Percentiles rank a stretch among this genome's conserved stretches.
Evolutionary conservation across 2,797 vertebrate species (phyloP).

Genomic region (Mus minutoides): DNA sequence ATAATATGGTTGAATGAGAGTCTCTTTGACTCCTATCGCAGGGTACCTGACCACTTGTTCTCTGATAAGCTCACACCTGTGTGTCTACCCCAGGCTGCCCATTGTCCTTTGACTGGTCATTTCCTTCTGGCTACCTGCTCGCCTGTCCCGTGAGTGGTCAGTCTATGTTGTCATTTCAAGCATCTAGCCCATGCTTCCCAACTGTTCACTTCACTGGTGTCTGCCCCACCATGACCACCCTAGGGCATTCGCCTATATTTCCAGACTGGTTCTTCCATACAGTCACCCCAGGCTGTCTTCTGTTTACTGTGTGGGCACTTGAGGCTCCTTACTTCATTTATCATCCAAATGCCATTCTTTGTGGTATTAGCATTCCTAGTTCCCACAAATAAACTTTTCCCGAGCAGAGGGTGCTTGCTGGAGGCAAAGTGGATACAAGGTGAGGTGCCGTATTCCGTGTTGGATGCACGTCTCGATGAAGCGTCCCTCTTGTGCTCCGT

Average conservation of each 20-base stretch:
- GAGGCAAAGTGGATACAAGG: not conserved
- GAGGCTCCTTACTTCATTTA: not conserved
- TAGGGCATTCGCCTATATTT: not conserved
- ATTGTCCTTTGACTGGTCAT: not conserved
- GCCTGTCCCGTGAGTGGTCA: not conserved
- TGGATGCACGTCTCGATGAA: no score
- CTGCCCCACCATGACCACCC: not conserved
- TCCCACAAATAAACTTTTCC: not conserved
- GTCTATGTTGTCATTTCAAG: not conserved
- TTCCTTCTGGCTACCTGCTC: not conserved
- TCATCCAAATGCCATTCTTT: not conserved
- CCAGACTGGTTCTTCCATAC: not conserved
- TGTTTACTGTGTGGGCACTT: not conserved
- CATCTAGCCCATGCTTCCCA: not conserved
- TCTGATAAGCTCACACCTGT: not conserved
- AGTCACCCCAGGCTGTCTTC: not conserved
- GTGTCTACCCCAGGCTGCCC: not conserved
- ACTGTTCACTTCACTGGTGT: not conserved
- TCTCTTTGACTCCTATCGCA: not conserved
- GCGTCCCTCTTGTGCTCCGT: not conserved
- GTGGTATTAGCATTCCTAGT: not conserved
- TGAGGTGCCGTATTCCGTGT: no score
- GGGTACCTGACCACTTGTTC: not conserved
- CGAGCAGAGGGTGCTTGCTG: not conserved
- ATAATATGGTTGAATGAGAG: not conserved